Conservation (phyloP, 2,888 invertebrate species). For the Atrina japonica region DNA sequence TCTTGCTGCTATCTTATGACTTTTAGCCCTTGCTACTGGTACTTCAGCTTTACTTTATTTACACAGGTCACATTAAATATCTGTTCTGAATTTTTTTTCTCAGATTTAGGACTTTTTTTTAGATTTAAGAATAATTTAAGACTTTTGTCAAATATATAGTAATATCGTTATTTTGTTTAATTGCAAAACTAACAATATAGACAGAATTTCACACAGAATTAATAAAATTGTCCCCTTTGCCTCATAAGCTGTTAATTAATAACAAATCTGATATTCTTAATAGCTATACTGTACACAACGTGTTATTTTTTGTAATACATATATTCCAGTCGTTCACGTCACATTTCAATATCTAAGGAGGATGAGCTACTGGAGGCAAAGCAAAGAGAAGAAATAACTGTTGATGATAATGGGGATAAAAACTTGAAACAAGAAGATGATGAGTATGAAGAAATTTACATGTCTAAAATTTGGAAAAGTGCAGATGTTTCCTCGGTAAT, state of each 20-base stretch:
- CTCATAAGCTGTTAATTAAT: too few relatives aligned
- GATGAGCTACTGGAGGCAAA: constrained; percentile 63
- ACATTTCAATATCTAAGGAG: constrained; percentile 60
- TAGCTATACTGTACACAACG: not conserved
- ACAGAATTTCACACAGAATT: not conserved
- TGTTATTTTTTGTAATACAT: not conserved
- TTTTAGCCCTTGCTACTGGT: too few relatives aligned
- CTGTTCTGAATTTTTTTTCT: too few relatives aligned
- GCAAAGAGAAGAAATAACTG: constrained; percentile 18
- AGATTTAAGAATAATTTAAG: too few relatives aligned
- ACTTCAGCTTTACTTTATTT: too few relatives aligned
- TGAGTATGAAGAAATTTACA: constrained; percentile 54
- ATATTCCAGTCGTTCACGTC: constrained; percentile 53
- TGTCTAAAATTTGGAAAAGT: constrained; percentile 58
- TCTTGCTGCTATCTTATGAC: too few relatives aligned
- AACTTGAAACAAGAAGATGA: constrained; percentile 14
- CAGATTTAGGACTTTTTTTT: too few relatives aligned
- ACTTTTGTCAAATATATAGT: too few relatives aligned
- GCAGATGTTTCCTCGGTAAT: constrained; percentile 51
- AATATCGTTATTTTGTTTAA: too few relatives aligned
- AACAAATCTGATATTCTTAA: not conserved
- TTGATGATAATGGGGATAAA: constrained; percentile 6
- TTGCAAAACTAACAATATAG: too few relatives aligned
- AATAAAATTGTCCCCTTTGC: too few relatives aligned
- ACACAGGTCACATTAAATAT: too few relatives aligned